Evolutionary conservation across 2,797 vertebrate genomes (phyloP), one percentile per base, ranked within the genome.

Genomic region (Protonibea diacanthus): DNA sequence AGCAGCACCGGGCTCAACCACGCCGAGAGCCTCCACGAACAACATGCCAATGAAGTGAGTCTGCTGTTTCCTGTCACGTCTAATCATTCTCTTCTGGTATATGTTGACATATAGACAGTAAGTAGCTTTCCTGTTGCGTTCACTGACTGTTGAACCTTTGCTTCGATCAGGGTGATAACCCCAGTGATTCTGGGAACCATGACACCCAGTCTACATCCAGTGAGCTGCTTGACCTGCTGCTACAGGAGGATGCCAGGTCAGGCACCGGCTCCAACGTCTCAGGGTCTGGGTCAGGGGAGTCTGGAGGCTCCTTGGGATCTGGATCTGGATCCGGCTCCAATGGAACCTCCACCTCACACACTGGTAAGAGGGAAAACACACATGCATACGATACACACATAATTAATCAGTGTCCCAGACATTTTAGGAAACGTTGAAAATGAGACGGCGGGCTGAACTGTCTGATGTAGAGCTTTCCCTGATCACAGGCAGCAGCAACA

Each of bases 401-500:
- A 21, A 45, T 64, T 4, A 27, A n/a, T 38, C 9, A 27, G 6
- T 47, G 4, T n/a, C 42, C 38, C 10, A 47, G 3, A 1, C 4
- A 7, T 38, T 38, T 38, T 38, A 38, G 33, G 29, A 29, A 0
- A 57, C 17, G 17, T 17, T 48, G 53, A 9, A 18, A 38, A 25
- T 29, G n/a, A 21, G 23, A 17, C 8, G 48, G 13, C 18, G 25
- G 9, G 42, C 18, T 55, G 17, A 55, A 67, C 13, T 57, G 61
- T 74, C 14, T 78, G 15, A 87, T 62, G n/a, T 17, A 42, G 44
- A 48, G 3, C 10, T 71, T 2, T 78, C 25, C 20, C 29, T 67
- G 62, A 38, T 76, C 80, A 71, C 92, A 98, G 97, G 95, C 83
- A 96, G 96, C 93, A 96, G 94, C 87, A 94, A 96, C 92, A 96